Evolutionary conservation across 2,113 vertebrate genomes (phyloP).

Genomic region (Megaleporinus macrocephalus): DNA sequence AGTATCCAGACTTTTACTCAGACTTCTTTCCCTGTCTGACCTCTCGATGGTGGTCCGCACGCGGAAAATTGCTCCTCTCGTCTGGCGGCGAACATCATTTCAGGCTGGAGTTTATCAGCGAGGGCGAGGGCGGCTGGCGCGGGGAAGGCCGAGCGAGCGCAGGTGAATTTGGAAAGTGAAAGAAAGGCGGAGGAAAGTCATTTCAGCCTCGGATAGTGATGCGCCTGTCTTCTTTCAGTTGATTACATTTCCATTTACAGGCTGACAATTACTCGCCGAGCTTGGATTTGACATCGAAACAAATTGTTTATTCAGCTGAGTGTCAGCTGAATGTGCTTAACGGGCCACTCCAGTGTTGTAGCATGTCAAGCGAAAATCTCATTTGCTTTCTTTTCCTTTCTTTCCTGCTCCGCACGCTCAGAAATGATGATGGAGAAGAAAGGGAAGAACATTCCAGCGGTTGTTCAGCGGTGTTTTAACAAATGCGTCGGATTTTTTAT

Average conservation of each 20-base stretch:
- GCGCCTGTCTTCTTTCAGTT: constrained; percentile 23
- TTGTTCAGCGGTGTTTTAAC: background rate
- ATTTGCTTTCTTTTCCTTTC: constrained; percentile 16
- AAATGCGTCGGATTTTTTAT: background rate
- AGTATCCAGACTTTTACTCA: background rate
- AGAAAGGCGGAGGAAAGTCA: constrained; percentile 8
- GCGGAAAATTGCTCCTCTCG: background rate
- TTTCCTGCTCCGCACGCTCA: background rate
- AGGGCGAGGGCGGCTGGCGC: background rate
- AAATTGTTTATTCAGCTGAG: constrained; percentile 44
- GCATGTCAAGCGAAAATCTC: constrained; percentile 21
- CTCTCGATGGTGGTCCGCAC: too few relatives aligned
- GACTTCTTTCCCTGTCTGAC: background rate
- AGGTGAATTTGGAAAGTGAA: constrained; percentile 12
- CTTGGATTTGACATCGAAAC: constrained; percentile 27
- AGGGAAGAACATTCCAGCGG: background rate
- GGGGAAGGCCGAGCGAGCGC: background rate
- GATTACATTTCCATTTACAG: constrained; percentile 44
- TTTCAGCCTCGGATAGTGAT: constrained; percentile 27
- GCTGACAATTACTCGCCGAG: constrained; percentile 21
- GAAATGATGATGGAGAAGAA: constrained; percentile 23
- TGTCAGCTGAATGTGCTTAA: constrained; percentile 44
- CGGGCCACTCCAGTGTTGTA: constrained; percentile 14
- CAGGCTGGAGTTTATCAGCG: background rate
- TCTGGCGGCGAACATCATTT: background rate